Conservation (phyloP, 2,113 vertebrate genomes). For the Nothobranchius furzeri region DNA sequence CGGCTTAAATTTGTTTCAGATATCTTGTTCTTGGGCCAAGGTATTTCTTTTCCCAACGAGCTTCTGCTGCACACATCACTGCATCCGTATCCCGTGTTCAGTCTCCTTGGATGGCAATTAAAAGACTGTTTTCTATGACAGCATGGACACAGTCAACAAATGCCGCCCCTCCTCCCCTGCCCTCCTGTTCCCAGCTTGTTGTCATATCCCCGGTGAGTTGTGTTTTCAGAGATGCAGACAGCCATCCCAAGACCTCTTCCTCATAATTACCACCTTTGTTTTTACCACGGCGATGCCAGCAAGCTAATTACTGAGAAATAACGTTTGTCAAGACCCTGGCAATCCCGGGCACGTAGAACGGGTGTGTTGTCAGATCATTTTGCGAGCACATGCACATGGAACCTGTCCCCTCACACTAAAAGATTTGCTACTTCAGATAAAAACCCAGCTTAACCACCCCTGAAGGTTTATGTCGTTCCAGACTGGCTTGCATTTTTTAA, state of each 20-base stretch:
- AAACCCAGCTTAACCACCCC: slow-evolving; percentile 8
- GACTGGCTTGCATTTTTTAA: background rate
- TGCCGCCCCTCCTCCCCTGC: slow-evolving; percentile 37
- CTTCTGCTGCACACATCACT: slow-evolving; percentile 30
- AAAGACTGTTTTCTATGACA: slow-evolving; percentile 56
- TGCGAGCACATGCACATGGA: slow-evolving; percentile 29
- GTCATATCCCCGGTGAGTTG: slow-evolving; percentile 68
- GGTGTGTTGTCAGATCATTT: slow-evolving; percentile 51
- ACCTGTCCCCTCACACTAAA: slow-evolving; percentile 6
- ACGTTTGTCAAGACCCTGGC: slow-evolving; percentile 77
- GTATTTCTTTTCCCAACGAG: slow-evolving; percentile 16
- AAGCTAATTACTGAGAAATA: slow-evolving; percentile 77
- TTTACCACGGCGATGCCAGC: slow-evolving; percentile 66
- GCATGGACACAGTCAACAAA: slow-evolving; percentile 59
- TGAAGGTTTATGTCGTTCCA: background rate
- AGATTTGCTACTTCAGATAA: slow-evolving; percentile 12
- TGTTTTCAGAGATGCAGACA: slow-evolving; percentile 63
- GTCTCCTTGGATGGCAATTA: slow-evolving; percentile 60
- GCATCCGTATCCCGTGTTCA: slow-evolving; percentile 24
- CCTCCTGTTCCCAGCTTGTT: slow-evolving; percentile 54
- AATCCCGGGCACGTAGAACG: slow-evolving; percentile 61
- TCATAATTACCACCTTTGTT: slow-evolving; percentile 75
- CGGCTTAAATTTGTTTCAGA: slow-evolving; percentile 2
- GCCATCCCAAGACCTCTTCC: slow-evolving; percentile 64
- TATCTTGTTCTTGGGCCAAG: background rate